Conservation (phyloP, 2,113 vertebrate genomes). For the Toxotes jaculatrix region DNA sequence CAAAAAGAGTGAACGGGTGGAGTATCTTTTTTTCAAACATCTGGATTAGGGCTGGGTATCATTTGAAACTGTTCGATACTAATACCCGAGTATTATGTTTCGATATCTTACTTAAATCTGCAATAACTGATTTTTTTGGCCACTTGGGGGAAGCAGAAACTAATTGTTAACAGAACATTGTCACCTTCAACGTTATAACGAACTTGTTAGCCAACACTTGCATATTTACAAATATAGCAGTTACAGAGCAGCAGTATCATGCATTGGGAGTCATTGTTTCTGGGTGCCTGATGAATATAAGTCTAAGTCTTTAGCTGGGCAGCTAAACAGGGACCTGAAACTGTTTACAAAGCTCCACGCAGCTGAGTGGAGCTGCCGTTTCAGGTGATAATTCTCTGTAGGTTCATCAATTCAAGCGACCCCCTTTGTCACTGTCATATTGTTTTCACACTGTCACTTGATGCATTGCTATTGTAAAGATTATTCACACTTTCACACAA, state of each 20-base stretch:
- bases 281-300: not conserved
- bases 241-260: not conserved
- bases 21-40: not conserved
- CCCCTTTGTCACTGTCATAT: not conserved
- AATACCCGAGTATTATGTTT: not conserved
- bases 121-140: not conserved
- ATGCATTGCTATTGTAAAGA: too few relatives aligned
- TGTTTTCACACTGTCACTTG: not conserved
- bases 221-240: not conserved
- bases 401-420: not conserved
- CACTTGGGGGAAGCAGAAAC: not conserved
- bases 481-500: too few relatives aligned
- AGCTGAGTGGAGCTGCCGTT: not conserved
- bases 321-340: too few relatives aligned
- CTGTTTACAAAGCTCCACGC: too few relatives aligned
- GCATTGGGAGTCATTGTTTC: not conserved
- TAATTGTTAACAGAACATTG: not conserved
- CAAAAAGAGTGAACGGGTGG: constrained; percentile 16
- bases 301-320: too few relatives aligned
- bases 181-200: not conserved
- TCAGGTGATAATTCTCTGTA: too few relatives aligned
- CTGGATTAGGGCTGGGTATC: not conserved
- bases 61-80: not conserved
- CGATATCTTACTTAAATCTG: not conserved
- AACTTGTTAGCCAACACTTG: not conserved